Percentiles rank a stretch among this genome's conserved stretches.
These are phyloP conservation scores for Pavo muticus DNA, from an alignment of 2,113 vertebrate genomes.

Conservation along the genomic window DNA sequence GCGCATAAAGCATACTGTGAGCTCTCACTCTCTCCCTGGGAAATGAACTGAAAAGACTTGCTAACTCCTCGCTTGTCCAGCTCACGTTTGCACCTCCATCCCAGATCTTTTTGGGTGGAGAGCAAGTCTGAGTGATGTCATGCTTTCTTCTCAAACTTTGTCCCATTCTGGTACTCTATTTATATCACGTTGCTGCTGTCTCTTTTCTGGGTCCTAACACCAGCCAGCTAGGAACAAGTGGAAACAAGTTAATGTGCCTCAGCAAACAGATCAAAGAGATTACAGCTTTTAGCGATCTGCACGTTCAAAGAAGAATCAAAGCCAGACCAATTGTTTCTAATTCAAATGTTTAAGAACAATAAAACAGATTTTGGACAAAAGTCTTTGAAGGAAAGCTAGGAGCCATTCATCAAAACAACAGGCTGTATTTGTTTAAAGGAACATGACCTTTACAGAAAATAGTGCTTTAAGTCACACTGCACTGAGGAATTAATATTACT, in stretches of 20 bases:
- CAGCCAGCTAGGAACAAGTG: constrained; percentile 39
- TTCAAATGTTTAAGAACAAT: no score
- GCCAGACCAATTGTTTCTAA: not conserved
- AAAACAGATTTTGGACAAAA: not conserved
- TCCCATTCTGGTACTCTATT: constrained; percentile 71
- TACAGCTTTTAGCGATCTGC: not conserved
- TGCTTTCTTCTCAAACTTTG: constrained; percentile 70
- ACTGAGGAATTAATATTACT: not conserved
- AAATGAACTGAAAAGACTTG: not conserved
- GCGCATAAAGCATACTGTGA: not conserved
- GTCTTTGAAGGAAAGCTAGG: not conserved
- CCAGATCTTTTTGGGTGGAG: constrained; percentile 76
- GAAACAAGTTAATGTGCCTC: not conserved
- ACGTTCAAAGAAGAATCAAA: not conserved
- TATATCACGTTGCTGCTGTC: constrained; percentile 58
- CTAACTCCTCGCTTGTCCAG: not conserved
- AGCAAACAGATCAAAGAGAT: not conserved
- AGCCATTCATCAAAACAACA: no score
- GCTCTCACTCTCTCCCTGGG: not conserved
- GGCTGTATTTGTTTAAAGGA: not conserved
- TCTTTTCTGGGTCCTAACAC: constrained; percentile 77
- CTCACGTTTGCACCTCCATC: constrained; percentile 58
- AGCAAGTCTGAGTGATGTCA: constrained; percentile 84
- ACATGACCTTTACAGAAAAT: fast-evolving
- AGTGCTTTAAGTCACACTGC: fast-evolving